Conservation (phyloP, 2,113 vertebrate genomes). For the Seriola aureovittata region DNA sequence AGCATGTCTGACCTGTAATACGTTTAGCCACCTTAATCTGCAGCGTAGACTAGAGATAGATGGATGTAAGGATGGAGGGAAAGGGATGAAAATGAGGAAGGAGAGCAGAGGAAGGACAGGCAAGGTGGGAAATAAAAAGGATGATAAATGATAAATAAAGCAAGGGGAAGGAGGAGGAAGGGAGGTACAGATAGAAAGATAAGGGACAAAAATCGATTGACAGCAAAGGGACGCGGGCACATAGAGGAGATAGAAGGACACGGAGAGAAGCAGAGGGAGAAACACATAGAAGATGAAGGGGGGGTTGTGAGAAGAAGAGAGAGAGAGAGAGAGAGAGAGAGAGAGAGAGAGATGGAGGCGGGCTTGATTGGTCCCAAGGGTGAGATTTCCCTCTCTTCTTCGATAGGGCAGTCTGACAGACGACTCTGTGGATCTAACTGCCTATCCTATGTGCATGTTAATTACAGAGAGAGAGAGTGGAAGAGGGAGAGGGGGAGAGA, state of each 20-base stretch:
- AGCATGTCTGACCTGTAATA: constrained; percentile 52
- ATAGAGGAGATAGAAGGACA: constrained; percentile 35
- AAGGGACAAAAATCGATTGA: constrained; percentile 64
- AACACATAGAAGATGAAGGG: constrained; percentile 47
- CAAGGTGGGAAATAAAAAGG: constrained; percentile 5
- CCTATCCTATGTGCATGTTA: constrained; percentile 75
- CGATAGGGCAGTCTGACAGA: constrained; percentile 66
- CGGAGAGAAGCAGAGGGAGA: constrained; percentile 23
- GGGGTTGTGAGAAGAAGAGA: background rate
- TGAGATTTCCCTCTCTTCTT: constrained; percentile 63
- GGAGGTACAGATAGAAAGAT: constrained; percentile 43
- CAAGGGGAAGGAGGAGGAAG: background rate
- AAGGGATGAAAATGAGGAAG: background rate
- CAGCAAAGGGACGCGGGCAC: constrained; percentile 20
- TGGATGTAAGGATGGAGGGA: background rate
- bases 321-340: background rate
- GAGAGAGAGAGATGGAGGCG: constrained; percentile 21
- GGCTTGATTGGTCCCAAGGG: constrained; percentile 65
- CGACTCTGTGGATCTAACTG: constrained; percentile 61
- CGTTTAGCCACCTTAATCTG: constrained; percentile 14
- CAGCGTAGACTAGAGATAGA: constrained; percentile 3
- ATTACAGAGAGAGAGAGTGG: constrained; percentile 46
- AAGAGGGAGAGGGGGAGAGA: background rate
- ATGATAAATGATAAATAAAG: constrained; percentile 35
- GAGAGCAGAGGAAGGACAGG: constrained; percentile 6